These are phyloP conservation scores for Lepidurus couesii DNA, from an alignment of 1,140 invertebrate genomes.

Conservation along the genomic window DNA sequence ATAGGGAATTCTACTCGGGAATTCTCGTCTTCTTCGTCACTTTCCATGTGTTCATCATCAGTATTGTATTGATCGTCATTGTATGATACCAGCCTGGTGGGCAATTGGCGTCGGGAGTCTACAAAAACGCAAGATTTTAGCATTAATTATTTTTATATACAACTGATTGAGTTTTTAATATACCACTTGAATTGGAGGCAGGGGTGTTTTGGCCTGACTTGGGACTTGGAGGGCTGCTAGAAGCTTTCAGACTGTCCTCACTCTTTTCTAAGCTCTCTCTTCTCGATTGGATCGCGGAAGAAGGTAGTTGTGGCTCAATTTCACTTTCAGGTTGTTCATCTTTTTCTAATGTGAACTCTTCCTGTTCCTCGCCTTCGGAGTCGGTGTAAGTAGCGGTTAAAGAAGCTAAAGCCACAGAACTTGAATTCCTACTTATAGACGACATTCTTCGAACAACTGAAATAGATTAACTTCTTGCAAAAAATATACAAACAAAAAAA, in stretches of 20 bases:
- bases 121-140: background rate
- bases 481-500: background rate
- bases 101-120: slow-evolving; percentile 25
- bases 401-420: slow-evolving; percentile 39
- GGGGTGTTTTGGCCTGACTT: slow-evolving; percentile 34
- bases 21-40: slow-evolving; percentile 38
- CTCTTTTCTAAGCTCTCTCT: background rate
- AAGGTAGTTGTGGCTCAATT: slow-evolving; percentile 31
- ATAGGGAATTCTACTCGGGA: slow-evolving; percentile 38
- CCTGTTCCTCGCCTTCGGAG: slow-evolving; percentile 46
- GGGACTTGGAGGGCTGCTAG: slow-evolving; percentile 28
- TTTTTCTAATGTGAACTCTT: slow-evolving; percentile 30
- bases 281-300: slow-evolving; percentile 1
- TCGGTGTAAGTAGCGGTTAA: slow-evolving; percentile 47
- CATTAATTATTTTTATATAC: slow-evolving; percentile 1
- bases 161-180: slow-evolving; percentile 32
- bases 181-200: slow-evolving; percentile 33
- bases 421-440: background rate
- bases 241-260: slow-evolving; percentile 15
- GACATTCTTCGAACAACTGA: background rate
- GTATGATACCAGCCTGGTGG: slow-evolving; percentile 32
- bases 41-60: slow-evolving; percentile 30
- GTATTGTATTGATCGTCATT: slow-evolving; percentile 30
- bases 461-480: background rate
- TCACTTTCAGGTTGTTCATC: slow-evolving; percentile 33